Percentiles rank a stretch among this genome's conserved stretches.
phyloP scores from a whole-genome alignment of 2,888 invertebrate species.

The Thereva nobilitata region DNA sequence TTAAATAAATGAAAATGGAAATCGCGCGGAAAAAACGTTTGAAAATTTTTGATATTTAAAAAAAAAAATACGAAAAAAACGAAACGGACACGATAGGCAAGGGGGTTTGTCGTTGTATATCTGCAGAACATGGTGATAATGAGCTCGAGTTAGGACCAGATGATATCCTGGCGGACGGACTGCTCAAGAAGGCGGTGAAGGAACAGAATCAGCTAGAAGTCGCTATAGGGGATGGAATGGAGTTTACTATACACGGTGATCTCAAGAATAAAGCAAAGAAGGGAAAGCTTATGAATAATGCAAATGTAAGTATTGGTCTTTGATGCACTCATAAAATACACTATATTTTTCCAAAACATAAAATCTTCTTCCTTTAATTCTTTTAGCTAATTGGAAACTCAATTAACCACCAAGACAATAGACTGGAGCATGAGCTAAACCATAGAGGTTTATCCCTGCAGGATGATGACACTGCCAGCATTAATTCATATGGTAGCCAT shows the following conservation, averaged over 20 bases:
- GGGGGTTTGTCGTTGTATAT: conserved; percentile 67
- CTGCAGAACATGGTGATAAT: conserved; percentile 69
- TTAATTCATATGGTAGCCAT: conserved; percentile 91
- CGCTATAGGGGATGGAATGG: conserved; percentile 91
- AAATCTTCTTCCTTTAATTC: conserved; percentile 35
- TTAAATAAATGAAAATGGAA: conserved; percentile 38
- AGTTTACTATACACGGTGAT: conserved; percentile 92
- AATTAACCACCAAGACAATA: conserved; percentile 78
- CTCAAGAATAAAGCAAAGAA: conserved; percentile 79
- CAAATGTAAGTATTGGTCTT: conserved; percentile 61
- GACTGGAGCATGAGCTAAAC: conserved; percentile 75
- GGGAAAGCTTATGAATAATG: conserved; percentile 79
- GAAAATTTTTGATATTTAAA: conserved; percentile 1
- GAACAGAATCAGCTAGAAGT: conserved; percentile 88
- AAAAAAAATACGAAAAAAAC: conserved; percentile 44
- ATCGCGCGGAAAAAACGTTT: conserved; percentile 21
- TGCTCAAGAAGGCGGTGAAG: conserved; percentile 85
- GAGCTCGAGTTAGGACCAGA: conserved; percentile 67
- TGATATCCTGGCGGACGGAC: conserved; percentile 80
- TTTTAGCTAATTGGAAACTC: conserved; percentile 69
- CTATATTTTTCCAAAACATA: not conserved
- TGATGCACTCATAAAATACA: not conserved
- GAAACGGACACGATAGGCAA: conserved; percentile 59
- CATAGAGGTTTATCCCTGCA: conserved; percentile 72
- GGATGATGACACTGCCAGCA: conserved; percentile 81